These are phyloP conservation scores for Pristiophorus japonicus DNA, from an alignment of 2,113 vertebrate genomes.

Conservation along the genomic window DNA sequence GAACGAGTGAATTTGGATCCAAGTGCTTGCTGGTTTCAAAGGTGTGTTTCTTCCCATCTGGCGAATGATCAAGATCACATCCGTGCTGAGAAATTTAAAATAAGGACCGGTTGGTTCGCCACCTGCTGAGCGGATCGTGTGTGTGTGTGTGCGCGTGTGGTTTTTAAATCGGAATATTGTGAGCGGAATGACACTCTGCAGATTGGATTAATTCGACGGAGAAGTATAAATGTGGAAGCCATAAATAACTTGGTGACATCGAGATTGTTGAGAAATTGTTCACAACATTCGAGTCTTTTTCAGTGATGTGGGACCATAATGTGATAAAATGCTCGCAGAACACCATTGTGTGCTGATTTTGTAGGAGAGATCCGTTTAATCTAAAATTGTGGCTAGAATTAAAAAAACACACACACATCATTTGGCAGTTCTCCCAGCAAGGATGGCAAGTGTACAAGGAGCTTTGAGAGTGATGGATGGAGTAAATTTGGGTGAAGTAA, in stretches of 20 bases:
- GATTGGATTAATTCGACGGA: neutral
- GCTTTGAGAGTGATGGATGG: constrained; percentile 1
- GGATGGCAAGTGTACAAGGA: constrained; percentile 23
- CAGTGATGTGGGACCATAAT: neutral
- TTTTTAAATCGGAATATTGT: neutral
- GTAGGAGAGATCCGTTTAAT: neutral
- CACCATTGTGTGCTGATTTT: neutral
- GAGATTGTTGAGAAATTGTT: constrained; percentile 8
- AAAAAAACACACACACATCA: neutral
- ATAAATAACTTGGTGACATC: neutral
- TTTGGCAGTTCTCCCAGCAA: neutral
- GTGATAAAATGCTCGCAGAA: neutral
- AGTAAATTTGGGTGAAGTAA: constrained; percentile 6
- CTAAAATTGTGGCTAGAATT: neutral
- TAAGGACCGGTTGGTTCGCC: neutral
- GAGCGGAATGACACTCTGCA: neutral
- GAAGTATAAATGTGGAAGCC: neutral
- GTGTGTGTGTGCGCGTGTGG: neutral
- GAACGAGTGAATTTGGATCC: neutral
- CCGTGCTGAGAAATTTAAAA: constrained; percentile 25
- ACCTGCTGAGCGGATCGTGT: constrained; percentile 23
- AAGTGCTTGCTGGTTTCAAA: constrained; percentile 10
- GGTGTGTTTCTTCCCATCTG: constrained; percentile 13
- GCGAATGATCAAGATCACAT: constrained; percentile 3
- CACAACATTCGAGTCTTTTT: neutral